Conservation (phyloP, 2,797 vertebrate genomes). For the Aldrovandia affinis region DNA sequence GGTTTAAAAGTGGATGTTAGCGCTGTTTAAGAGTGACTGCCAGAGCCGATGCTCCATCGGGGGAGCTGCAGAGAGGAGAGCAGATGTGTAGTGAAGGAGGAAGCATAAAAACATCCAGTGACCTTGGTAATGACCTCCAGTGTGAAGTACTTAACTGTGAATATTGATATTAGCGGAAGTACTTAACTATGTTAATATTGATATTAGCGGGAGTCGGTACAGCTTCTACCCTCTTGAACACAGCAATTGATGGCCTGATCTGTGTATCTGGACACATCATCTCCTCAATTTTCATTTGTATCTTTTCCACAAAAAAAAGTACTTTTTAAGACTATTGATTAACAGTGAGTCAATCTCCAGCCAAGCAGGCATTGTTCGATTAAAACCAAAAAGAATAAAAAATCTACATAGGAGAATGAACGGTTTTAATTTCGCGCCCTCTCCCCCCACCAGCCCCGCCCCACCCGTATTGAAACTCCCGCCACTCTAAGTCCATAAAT, state of each 20-base stretch:
- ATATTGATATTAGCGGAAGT: conserved; percentile 25
- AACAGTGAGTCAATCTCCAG: too few relatives aligned
- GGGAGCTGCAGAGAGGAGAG: not conserved
- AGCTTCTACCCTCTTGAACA: not conserved
- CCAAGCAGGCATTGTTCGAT: too few relatives aligned
- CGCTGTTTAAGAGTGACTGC: not conserved
- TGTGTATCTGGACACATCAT: not conserved
- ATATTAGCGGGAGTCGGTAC: conserved; percentile 19
- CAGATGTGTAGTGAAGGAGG: conserved; percentile 3
- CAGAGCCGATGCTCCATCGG: not conserved
- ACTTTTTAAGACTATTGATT: too few relatives aligned
- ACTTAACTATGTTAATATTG: conserved; percentile 28
- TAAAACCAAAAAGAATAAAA: too few relatives aligned
- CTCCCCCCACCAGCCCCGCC: too few relatives aligned
- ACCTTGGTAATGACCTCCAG: not conserved
- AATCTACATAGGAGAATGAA: too few relatives aligned
- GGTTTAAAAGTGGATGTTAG: not conserved
- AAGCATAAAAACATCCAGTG: not conserved
- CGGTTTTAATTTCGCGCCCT: too few relatives aligned
- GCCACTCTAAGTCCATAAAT: conserved; percentile 1
- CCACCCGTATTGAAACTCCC: too few relatives aligned
- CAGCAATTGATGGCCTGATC: conserved; percentile 21
- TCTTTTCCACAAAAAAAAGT: not conserved
- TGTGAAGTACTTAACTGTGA: conserved; percentile 23
- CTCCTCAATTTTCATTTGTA: not conserved